Evolutionary conservation across 2,797 vertebrate species (phyloP).

Genomic region (Ispidina lecontei): DNA sequence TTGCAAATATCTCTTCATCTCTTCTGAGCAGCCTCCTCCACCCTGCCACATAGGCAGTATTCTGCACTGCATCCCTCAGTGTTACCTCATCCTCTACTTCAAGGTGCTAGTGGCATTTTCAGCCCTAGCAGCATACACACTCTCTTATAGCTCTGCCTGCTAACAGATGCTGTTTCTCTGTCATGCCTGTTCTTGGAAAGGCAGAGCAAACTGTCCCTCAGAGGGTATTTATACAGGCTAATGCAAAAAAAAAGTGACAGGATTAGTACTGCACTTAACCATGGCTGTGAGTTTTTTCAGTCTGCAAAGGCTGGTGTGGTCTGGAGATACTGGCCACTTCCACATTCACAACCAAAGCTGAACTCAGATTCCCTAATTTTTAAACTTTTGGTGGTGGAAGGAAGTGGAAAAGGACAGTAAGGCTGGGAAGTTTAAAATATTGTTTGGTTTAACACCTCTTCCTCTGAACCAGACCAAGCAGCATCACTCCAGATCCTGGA

Average conservation of each 20-base stretch:
- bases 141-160: background rate
- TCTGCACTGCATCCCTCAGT: background rate
- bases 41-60: background rate
- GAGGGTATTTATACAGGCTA: background rate
- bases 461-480: background rate
- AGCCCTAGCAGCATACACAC: background rate
- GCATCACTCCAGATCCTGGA: background rate
- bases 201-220: background rate
- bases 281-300: background rate
- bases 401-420: background rate
- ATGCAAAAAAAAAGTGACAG: background rate
- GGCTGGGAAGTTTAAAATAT: background rate
- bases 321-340: background rate
- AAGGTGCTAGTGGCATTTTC: constrained; percentile 12
- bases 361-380: background rate
- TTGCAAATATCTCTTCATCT: background rate
- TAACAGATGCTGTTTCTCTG: constrained; percentile 6
- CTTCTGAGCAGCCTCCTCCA: background rate
- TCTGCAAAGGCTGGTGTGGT: background rate
- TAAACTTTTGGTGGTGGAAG: background rate
- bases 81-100: background rate
- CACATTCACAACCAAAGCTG: background rate
- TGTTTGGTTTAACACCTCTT: background rate
- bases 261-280: background rate
- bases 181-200: background rate